Percentiles rank a stretch among this genome's conserved stretches.
phyloP scores from a whole-genome alignment of 2,888 invertebrate species.

The Oscheius sp. region DNA sequence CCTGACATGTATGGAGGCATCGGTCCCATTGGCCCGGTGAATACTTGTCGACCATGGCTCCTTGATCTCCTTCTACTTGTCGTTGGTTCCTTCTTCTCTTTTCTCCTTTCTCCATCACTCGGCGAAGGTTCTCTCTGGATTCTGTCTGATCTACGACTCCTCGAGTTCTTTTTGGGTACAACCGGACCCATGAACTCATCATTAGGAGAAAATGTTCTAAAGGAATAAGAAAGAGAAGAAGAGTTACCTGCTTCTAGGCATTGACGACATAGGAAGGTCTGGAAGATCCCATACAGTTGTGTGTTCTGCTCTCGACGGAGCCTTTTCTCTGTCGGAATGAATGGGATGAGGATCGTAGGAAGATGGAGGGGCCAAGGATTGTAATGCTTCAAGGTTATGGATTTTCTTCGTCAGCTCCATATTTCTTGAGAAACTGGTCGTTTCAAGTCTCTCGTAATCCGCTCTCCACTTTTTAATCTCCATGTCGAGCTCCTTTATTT shows the following conservation, averaged over 20 bases:
- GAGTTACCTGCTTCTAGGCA: not conserved
- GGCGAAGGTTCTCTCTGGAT: conserved; percentile 37
- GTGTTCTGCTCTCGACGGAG: conserved; percentile 24
- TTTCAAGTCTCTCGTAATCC: conserved; percentile 46
- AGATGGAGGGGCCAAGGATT: not conserved
- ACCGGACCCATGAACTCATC: conserved; percentile 20
- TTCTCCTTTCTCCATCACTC: conserved; percentile 41
- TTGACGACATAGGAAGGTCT: conserved; percentile 1
- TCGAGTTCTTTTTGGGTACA: conserved; percentile 22
- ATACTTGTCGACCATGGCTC: conserved; percentile 49
- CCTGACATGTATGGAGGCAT: conserved; percentile 36
- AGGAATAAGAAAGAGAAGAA: not conserved
- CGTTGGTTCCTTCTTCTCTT: conserved; percentile 32
- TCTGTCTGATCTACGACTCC: conserved; percentile 36
- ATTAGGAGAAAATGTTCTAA: conserved; percentile 30
- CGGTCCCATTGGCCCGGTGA: conserved; percentile 33
- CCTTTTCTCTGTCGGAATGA: conserved; percentile 10
- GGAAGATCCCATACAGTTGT: conserved; percentile 41
- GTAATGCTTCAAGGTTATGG: conserved; percentile 26
- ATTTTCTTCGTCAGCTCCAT: conserved; percentile 37
- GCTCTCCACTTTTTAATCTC: conserved; percentile 38
- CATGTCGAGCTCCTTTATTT: conserved; percentile 37
- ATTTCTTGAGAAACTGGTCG: conserved; percentile 47
- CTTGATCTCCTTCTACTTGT: conserved; percentile 45
- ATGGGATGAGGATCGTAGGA: not conserved